Evolutionary conservation across 2,113 vertebrate genomes (phyloP).

Genomic region (Callipepla squamata): DNA sequence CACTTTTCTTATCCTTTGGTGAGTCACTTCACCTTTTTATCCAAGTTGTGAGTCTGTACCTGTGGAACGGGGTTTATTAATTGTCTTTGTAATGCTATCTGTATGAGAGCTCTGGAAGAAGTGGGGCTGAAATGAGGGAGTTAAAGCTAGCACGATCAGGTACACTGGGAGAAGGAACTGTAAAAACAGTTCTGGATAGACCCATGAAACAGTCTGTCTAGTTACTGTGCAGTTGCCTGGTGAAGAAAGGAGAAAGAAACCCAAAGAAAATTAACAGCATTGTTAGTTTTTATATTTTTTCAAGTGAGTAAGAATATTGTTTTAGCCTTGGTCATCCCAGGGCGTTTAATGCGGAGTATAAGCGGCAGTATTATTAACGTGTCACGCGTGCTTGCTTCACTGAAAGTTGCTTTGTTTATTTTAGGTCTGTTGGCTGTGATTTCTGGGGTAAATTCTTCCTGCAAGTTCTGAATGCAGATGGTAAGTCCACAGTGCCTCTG

Average conservation of each 20-base stretch:
- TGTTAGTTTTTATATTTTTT: background rate
- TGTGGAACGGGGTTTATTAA: background rate
- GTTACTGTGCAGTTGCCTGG: background rate
- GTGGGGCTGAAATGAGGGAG: background rate
- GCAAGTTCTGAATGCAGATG: constrained; percentile 79
- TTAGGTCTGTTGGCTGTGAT: constrained; percentile 66
- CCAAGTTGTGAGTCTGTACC: background rate
- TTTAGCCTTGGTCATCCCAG: background rate
- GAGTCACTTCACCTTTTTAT: constrained; percentile 21
- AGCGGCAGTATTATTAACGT: background rate
- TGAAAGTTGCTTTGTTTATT: constrained; percentile 59
- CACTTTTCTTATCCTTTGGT: background rate
- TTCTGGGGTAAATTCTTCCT: constrained; percentile 81
- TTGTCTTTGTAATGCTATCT: constrained; percentile 1
- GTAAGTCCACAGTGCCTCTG: constrained; percentile 71
- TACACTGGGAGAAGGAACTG: background rate
- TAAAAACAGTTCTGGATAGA: background rate
- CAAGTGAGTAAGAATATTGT: background rate
- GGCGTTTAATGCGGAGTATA: background rate
- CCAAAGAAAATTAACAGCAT: background rate
- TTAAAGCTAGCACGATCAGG: background rate
- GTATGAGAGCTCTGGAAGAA: background rate
- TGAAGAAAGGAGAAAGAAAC: background rate
- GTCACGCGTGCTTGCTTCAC: background rate
- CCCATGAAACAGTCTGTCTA: background rate